Conservation (phyloP, 2,888 invertebrate genomes). For the Thumatha senex region DNA sequence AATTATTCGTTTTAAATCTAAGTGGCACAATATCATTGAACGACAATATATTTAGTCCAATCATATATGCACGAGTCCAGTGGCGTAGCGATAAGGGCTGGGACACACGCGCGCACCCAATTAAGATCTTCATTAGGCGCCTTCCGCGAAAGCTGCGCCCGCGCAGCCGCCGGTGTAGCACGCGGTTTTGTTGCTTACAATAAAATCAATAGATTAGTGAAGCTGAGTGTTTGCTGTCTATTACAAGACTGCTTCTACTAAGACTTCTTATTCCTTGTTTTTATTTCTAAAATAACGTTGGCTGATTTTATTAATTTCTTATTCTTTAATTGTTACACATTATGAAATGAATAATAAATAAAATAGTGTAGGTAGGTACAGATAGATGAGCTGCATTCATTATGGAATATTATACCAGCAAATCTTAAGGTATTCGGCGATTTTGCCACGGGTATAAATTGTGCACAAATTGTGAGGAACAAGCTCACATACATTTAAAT, state of each 20-base stretch:
- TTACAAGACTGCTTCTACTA: not conserved
- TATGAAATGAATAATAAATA: too few species aligned
- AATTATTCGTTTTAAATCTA: not conserved
- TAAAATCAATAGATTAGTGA: constrained; percentile 37
- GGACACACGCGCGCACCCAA: constrained; percentile 71
- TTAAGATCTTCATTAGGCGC: constrained; percentile 78
- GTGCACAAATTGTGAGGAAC: too few species aligned
- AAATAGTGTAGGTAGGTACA: too few species aligned
- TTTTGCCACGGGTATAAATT: too few species aligned
- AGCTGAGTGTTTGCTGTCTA: constrained; percentile 9
- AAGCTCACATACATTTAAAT: too few species aligned
- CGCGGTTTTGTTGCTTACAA: constrained; percentile 39
- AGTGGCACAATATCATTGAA: not conserved
- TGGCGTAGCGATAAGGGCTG: constrained; percentile 47
- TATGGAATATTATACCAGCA: too few species aligned
- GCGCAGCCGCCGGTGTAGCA: constrained; percentile 42
- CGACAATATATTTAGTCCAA: constrained; percentile 16
- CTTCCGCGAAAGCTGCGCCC: constrained; percentile 65
- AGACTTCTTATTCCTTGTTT: too few species aligned
- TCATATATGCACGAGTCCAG: constrained; percentile 19
- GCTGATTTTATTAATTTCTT: too few species aligned
- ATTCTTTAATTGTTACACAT: too few species aligned
- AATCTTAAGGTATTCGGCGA: too few species aligned
- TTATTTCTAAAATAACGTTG: too few species aligned
- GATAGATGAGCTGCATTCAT: too few species aligned